Evolutionary conservation across 2,113 vertebrate species (phyloP).

Genomic region (Eulemur rufifrons): DNA sequence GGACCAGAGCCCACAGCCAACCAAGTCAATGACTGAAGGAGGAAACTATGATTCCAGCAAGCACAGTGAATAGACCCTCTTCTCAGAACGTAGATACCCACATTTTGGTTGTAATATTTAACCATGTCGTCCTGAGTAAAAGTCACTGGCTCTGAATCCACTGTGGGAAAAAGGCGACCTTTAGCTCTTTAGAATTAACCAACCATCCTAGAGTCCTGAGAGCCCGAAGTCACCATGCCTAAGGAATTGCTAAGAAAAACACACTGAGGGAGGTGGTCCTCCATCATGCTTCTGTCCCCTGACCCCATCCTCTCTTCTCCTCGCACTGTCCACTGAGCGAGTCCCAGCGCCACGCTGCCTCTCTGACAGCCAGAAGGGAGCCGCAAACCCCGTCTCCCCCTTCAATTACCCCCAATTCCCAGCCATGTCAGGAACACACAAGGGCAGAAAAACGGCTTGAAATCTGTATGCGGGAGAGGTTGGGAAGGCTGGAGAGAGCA

Average conservation of each 20-base stretch:
- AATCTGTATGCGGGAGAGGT: constrained; percentile 54
- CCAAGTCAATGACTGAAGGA: background rate
- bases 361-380: background rate
- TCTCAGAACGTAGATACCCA: background rate
- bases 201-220: background rate
- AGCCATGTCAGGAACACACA: background rate
- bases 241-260: background rate
- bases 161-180: background rate
- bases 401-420: constrained; percentile 36
- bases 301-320: fast-evolving
- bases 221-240: background rate
- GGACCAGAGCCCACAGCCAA: background rate
- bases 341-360: background rate
- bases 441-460: constrained; percentile 48
- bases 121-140: background rate
- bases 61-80: background rate
- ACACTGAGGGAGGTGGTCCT: background rate
- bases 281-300: background rate
- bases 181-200: background rate
- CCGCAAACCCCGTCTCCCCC: background rate
- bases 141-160: background rate
- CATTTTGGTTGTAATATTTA: background rate
- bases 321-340: background rate
- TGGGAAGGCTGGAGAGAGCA: constrained; percentile 68
- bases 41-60: background rate